Percentiles rank a stretch among this genome's conserved stretches.
Evolutionary conservation across 2,797 vertebrate genomes (phyloP).

Genomic region (Cebuella pygmaea): DNA sequence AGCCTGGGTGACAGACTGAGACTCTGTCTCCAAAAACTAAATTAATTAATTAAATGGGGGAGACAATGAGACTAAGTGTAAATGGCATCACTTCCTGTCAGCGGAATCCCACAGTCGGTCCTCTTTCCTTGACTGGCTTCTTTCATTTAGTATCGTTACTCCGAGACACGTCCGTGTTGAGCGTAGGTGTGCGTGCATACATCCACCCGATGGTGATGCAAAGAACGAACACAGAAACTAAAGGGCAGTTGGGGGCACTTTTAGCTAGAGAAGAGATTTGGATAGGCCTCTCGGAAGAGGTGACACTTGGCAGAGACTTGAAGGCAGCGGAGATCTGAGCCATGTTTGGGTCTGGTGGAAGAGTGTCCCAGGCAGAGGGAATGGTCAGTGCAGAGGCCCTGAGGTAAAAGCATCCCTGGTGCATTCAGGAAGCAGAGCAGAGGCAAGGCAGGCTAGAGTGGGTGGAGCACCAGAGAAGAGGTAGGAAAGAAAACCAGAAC

Average conservation of each 20-base stretch:
- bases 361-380: neutral
- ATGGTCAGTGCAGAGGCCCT: too few relatives aligned
- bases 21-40: neutral
- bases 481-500: neutral
- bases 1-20: neutral
- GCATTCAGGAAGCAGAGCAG: neutral
- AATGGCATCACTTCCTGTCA: neutral
- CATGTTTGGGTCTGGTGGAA: neutral
- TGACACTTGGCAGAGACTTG: neutral
- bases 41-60: neutral
- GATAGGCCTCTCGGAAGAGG: neutral
- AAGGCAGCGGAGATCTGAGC: neutral
- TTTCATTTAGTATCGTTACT: neutral
- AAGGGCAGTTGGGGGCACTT: neutral
- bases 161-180: rapidly evolving
- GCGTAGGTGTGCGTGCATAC: neutral
- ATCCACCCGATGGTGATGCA: neutral
- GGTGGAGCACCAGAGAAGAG: neutral
- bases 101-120: neutral
- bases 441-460: neutral
- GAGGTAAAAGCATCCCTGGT: too few relatives aligned
- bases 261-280: neutral
- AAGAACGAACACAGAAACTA: neutral
- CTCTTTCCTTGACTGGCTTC: neutral
- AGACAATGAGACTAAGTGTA: rapidly evolving